Evolutionary conservation across 2,797 vertebrate species (phyloP).

Genomic region (Pseudochaenichthys georgianus): DNA sequence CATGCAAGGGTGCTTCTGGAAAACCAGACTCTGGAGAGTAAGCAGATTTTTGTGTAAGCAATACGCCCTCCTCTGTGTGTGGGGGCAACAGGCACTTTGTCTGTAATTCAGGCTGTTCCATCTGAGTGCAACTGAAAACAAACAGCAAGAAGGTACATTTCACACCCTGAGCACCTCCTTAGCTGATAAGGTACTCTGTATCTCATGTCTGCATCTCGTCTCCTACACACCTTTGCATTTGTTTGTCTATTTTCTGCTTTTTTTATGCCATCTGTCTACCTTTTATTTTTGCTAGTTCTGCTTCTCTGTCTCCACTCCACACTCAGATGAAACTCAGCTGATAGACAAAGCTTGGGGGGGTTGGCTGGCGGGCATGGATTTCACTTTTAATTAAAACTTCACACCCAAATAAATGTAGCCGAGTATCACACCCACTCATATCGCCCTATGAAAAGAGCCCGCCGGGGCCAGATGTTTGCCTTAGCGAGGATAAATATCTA

Average conservation of each 20-base stretch:
- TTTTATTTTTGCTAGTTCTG: conserved; percentile 23
- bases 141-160: conserved; percentile 66
- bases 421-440: conserved; percentile 73
- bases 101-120: conserved; percentile 64
- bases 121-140: conserved; percentile 74
- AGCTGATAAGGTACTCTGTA: conserved; percentile 42
- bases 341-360: conserved; percentile 51
- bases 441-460: conserved; percentile 66
- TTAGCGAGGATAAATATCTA: conserved; percentile 84
- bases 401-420: conserved; percentile 79
- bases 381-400: conserved; percentile 86
- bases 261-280: conserved; percentile 18
- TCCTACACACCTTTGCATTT: conserved; percentile 12
- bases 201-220: conserved; percentile 31
- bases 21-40: conserved; percentile 60
- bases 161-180: conserved; percentile 66
- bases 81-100: conserved; percentile 54
- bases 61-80: conserved; percentile 51
- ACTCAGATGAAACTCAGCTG: conserved; percentile 46
- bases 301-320: conserved; percentile 22
- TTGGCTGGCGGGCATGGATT: conserved; percentile 67
- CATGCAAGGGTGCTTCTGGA: conserved; percentile 60
- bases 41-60: conserved; percentile 70
- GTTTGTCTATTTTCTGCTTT: conserved; percentile 25
- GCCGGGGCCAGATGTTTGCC: conserved; percentile 81